Evolutionary conservation across 2,888 invertebrate genomes (phyloP), one percentile per base, ranked within the genome.

Genomic region (Poecilus cupreus): DNA sequence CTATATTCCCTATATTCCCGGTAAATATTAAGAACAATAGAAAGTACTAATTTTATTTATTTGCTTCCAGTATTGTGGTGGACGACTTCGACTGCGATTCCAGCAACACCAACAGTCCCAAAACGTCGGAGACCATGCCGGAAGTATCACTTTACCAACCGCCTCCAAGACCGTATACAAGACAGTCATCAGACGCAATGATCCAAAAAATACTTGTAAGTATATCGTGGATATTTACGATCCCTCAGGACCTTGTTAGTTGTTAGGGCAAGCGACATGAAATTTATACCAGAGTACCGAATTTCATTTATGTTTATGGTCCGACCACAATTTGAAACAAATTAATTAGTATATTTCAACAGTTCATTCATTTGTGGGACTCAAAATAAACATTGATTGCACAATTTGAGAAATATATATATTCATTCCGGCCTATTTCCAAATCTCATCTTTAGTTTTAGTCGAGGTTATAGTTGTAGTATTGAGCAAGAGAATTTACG

Each of bases 41-140:
- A n/a, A n/a, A n/a, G 2, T 32, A 32, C 5, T 32, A 32, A 32
- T 32, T 32, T 32, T 3, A 1, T 32, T 0, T 32, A 2, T 80
- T 82, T 85, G 72, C 26, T 88, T 87, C 20, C 85, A 88, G 88
- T 83, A 88, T 88, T 75, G 86, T 88, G 39, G 85, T 88, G 49
- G 88, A 88, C 83, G 88, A 88, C 80, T 88, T 88, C 82, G 88
- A 88, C 83, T 87, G 86, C 24, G 72, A 82, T 86, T 83, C 83
- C 83, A 43, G 68, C 82, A 79, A 78, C 43, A 82, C 77, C 51
- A 83, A 70, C 43, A 82, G 82, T 82, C 70, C 76, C 49, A 64
- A 74, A 32, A 83, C 84, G 70, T 78, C 82, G 49, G 70, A 54
- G 39, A 22, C 76, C 49, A 82, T 83, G 82, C 82, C 84, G 11